Evolutionary conservation across 2,797 vertebrate genomes (phyloP).

Genomic region (Microctenopoma steveboyesi): DNA sequence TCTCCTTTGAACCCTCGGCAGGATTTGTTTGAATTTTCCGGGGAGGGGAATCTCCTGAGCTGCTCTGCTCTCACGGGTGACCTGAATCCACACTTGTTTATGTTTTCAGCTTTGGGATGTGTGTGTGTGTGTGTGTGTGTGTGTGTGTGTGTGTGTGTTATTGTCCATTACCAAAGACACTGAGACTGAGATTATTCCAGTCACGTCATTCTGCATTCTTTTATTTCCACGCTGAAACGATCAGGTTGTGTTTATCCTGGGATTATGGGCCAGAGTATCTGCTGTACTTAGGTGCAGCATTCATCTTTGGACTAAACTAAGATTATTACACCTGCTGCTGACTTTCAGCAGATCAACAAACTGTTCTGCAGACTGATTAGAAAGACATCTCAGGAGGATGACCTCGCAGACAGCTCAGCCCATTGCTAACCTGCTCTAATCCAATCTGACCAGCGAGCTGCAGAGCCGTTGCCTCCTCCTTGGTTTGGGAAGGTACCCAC

Average conservation of each 20-base stretch:
- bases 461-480: slow-evolving; percentile 5
- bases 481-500: neutral
- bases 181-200: no score
- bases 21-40: slow-evolving; percentile 27
- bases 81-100: slow-evolving; percentile 53
- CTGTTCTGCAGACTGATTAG: neutral
- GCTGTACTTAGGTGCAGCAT: no score
- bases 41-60: slow-evolving; percentile 49
- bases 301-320: no score
- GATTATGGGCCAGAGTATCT: no score
- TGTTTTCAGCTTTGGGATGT: slow-evolving; percentile 24
- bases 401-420: no score
- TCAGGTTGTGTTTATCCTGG: no score
- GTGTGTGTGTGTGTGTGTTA: slow-evolving; percentile 12
- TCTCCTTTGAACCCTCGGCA: slow-evolving; percentile 39
- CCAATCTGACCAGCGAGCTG: neutral
- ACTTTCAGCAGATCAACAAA: neutral
- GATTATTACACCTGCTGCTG: neutral
- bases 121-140: slow-evolving; percentile 12
- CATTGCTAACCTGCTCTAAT: neutral
- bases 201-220: no score
- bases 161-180: no score
- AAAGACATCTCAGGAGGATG: no score
- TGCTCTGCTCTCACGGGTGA: slow-evolving; percentile 41
- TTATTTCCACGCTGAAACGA: no score